These are phyloP conservation scores for Apodemia zela DNA, from an alignment of 2,888 invertebrate species.

Conservation along the genomic window DNA sequence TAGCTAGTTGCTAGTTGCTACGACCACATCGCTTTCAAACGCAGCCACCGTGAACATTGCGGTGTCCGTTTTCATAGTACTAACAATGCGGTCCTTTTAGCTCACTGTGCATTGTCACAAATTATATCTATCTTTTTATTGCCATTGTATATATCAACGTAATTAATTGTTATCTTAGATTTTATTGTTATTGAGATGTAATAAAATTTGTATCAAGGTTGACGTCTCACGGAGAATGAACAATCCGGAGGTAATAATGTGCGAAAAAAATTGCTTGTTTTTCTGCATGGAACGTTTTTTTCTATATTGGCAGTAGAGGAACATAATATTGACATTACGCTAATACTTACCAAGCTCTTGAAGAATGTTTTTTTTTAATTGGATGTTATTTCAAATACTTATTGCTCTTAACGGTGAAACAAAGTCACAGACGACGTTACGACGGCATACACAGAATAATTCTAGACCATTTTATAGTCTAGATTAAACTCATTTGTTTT, in stretches of 20 bases:
- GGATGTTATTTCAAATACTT: no score
- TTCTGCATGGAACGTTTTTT: background rate
- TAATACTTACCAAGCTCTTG: no score
- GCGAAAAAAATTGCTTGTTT: background rate
- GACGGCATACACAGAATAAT: no score
- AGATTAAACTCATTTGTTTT: no score
- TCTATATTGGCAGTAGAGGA: no score
- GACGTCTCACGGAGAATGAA: background rate
- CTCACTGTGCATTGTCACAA: background rate
- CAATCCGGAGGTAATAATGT: background rate
- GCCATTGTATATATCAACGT: background rate
- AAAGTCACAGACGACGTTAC: no score
- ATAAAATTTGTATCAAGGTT: constrained; percentile 7
- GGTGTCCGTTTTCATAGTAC: background rate
- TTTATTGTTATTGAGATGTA: constrained; percentile 2
- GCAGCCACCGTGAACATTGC: background rate
- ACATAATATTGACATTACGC: no score
- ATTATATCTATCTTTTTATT: background rate
- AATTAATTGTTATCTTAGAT: background rate
- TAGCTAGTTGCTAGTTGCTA: constrained; percentile 4
- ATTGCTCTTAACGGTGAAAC: no score
- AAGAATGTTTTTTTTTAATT: no score
- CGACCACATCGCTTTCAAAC: constrained; percentile 1
- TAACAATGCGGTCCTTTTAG: background rate
- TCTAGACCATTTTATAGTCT: no score